Evolutionary conservation across 1,140 invertebrate genomes (phyloP).

Genomic region (Scaptodrosophila lebanonensis): DNA sequence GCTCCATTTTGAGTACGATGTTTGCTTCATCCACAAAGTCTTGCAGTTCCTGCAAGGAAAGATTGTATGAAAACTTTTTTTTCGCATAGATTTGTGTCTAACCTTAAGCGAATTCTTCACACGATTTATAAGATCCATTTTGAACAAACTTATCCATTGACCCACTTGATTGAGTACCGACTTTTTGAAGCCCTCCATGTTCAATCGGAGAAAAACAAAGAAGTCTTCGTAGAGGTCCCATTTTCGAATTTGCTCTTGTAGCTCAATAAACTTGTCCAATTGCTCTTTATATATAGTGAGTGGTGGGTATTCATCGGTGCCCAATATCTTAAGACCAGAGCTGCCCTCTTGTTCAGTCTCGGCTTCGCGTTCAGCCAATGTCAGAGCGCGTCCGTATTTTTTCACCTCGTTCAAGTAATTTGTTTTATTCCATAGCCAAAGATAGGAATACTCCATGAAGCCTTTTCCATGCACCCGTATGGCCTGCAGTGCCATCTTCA

Average conservation of each 20-base stretch:
- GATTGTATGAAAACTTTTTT: neutral
- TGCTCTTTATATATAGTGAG: constrained; percentile 58
- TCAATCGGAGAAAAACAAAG: constrained; percentile 83
- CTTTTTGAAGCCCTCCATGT: constrained; percentile 83
- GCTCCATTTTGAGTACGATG: constrained; percentile 79
- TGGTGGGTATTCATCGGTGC: constrained; percentile 36
- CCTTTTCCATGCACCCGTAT: constrained; percentile 44
- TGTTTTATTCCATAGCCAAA: constrained; percentile 83
- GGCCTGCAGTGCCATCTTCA: constrained; percentile 44
- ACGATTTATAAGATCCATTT: constrained; percentile 83
- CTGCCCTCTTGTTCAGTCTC: constrained; percentile 41
- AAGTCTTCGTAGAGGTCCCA: constrained; percentile 76
- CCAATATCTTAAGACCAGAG: constrained; percentile 44
- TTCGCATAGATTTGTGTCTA: no score
- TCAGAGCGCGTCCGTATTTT: constrained; percentile 81
- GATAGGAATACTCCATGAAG: constrained; percentile 78
- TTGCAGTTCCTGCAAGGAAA: constrained; percentile 78
- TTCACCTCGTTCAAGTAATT: constrained; percentile 83
- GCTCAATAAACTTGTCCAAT: constrained; percentile 57
- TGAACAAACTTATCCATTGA: constrained; percentile 85
- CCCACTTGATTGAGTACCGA: constrained; percentile 83
- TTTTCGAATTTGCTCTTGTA: constrained; percentile 41
- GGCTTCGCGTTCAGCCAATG: constrained; percentile 79
- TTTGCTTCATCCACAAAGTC: constrained; percentile 81
- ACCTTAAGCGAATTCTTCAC: constrained; percentile 78